These are phyloP conservation scores for Balearica regulorum DNA, from an alignment of 2,797 vertebrate species.

Conservation along the genomic window DNA sequence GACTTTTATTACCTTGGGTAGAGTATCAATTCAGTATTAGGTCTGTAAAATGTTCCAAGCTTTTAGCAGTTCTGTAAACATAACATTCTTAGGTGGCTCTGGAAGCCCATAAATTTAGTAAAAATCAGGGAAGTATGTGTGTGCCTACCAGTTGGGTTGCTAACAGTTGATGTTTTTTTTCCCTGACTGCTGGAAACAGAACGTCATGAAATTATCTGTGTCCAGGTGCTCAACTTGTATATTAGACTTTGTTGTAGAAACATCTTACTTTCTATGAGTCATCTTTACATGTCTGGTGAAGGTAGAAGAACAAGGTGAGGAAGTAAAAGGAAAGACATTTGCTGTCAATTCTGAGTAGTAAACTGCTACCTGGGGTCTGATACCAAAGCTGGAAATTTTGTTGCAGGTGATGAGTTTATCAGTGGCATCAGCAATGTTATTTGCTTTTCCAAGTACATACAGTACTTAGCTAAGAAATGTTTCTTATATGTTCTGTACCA, in stretches of 20 bases:
- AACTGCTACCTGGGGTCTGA: background rate
- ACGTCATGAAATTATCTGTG: background rate
- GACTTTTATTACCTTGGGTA: constrained; percentile 2
- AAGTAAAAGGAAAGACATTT: background rate
- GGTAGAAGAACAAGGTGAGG: background rate
- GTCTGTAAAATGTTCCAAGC: background rate
- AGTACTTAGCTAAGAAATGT: background rate
- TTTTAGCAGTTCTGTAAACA: constrained; percentile 26
- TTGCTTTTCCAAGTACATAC: constrained; percentile 3
- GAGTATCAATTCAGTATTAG: background rate
- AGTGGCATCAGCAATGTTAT: background rate
- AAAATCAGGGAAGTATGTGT: background rate
- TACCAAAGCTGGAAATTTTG: background rate
- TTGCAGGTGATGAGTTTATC: background rate
- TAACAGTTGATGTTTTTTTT: background rate
- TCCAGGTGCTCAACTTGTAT: background rate
- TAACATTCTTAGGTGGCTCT: background rate
- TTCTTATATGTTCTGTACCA: background rate
- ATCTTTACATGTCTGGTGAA: background rate
- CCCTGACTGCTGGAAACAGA: background rate
- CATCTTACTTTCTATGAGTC: background rate
- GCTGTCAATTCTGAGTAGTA: background rate
- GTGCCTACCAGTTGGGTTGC: background rate
- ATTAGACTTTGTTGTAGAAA: background rate
- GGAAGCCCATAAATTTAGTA: constrained; percentile 11